These are phyloP conservation scores for Tachystola acroxantha DNA, from an alignment of 2,888 invertebrate species.

Conservation along the genomic window DNA sequence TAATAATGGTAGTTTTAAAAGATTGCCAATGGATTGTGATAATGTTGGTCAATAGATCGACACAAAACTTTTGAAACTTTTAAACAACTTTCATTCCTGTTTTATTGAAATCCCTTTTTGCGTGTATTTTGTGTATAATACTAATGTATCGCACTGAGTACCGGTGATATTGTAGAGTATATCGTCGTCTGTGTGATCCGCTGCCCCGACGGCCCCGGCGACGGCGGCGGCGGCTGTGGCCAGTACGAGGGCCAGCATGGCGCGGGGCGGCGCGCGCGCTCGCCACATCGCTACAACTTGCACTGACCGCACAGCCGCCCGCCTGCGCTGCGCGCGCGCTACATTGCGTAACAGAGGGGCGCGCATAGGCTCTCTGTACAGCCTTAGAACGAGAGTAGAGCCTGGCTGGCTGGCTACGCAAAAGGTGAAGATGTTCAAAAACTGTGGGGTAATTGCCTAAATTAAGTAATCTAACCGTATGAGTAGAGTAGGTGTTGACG, in stretches of 20 bases:
- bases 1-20: too few species aligned
- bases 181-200: slow-evolving; percentile 10
- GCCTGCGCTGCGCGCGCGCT: slow-evolving; percentile 1
- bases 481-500: too few species aligned
- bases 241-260: slow-evolving; percentile 15
- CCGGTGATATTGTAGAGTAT: slow-evolving; percentile 25
- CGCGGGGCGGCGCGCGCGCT: slow-evolving; percentile 19
- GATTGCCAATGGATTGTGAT: too few species aligned
- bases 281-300: slow-evolving; percentile 21
- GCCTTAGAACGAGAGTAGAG: neutral
- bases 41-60: too few species aligned
- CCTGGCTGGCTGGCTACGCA: too few species aligned
- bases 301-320: slow-evolving; percentile 5
- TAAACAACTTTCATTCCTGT: too few species aligned
- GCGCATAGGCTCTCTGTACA: neutral
- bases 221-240: slow-evolving; percentile 13
- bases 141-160: slow-evolving; percentile 19
- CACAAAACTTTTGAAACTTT: too few species aligned
- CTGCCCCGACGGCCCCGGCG: slow-evolving; percentile 13
- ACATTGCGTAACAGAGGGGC: neutral
- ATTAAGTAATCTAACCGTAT: too few species aligned
- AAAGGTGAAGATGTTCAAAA: too few species aligned
- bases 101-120: too few species aligned
- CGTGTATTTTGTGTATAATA: neutral
- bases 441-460: too few species aligned